Evolutionary conservation across 2,888 invertebrate species (phyloP).

Genomic region (Molorchus minor): DNA sequence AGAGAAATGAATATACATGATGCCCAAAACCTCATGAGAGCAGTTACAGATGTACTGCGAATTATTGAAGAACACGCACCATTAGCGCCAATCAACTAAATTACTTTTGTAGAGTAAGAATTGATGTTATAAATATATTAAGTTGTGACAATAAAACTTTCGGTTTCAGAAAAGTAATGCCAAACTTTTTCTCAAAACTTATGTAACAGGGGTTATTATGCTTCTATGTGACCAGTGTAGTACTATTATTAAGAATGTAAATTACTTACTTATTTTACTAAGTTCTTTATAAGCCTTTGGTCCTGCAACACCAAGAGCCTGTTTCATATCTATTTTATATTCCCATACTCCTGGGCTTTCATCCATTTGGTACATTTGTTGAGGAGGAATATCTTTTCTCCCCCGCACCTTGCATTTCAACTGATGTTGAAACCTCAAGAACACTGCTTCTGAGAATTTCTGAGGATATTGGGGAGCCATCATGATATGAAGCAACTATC

Average conservation of each 20-base stretch:
- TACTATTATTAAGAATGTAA: not conserved
- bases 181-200: no score
- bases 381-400: conserved; percentile 70
- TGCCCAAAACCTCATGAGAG: no score
- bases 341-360: conserved; percentile 83
- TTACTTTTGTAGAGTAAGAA: no score
- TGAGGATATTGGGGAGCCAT: conserved; percentile 80
- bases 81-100: no score
- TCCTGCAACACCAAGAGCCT: conserved; percentile 67
- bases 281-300: conserved; percentile 52
- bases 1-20: no score
- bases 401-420: conserved; percentile 72
- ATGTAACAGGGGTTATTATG: no score
- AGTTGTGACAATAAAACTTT: no score
- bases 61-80: no score
- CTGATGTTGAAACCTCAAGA: conserved; percentile 73
- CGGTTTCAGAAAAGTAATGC: no score
- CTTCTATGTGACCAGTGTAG: no score
- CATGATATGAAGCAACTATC: conserved; percentile 90
- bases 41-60: no score
- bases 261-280: conserved; percentile 50
- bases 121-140: not conserved
- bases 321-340: conserved; percentile 78
- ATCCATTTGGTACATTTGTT: conserved; percentile 71
- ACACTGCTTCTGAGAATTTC: conserved; percentile 72